These are phyloP conservation scores for Drosophila miranda DNA, from an alignment of 1,140 invertebrate species.

Conservation along the genomic window DNA sequence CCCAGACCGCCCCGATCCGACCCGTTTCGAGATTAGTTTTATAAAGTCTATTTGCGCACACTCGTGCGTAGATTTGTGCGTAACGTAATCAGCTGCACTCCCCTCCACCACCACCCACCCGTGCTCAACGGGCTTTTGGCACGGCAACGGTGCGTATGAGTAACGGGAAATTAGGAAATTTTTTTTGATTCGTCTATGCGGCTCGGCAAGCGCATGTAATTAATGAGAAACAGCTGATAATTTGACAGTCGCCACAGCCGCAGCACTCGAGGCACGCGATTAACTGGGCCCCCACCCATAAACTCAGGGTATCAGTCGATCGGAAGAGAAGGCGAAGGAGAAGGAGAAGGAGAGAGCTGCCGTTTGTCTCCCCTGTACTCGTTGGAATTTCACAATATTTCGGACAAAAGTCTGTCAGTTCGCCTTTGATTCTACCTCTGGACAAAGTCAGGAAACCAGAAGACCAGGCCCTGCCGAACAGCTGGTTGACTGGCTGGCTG, in stretches of 20 bases:
- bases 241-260: conserved; percentile 29
- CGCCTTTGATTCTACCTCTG: too few relatives aligned
- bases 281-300: conserved; percentile 1
- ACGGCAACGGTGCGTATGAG: conserved; percentile 56
- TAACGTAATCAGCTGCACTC: conserved; percentile 28
- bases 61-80: conserved; percentile 34
- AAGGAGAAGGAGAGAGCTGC: background rate
- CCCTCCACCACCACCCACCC: background rate
- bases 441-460: too few relatives aligned
- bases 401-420: background rate
- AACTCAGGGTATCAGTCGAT: background rate
- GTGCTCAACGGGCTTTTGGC: conserved; percentile 17
- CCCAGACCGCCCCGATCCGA: too few relatives aligned
- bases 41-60: conserved; percentile 48
- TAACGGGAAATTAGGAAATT: conserved; percentile 51
- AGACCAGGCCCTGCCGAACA: too few relatives aligned
- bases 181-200: conserved; percentile 26
- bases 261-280: conserved; percentile 45
- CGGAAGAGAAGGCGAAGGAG: too few relatives aligned
- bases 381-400: background rate
- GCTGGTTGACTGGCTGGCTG: background rate
- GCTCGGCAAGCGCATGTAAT: conserved; percentile 36
- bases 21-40: conserved; percentile 35
- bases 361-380: background rate
- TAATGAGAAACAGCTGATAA: conserved; percentile 58